Percentiles rank a stretch among this genome's conserved stretches.
These are phyloP conservation scores for Bombus soroeensis DNA, from an alignment of 1,140 invertebrate species.

Conservation along the genomic window DNA sequence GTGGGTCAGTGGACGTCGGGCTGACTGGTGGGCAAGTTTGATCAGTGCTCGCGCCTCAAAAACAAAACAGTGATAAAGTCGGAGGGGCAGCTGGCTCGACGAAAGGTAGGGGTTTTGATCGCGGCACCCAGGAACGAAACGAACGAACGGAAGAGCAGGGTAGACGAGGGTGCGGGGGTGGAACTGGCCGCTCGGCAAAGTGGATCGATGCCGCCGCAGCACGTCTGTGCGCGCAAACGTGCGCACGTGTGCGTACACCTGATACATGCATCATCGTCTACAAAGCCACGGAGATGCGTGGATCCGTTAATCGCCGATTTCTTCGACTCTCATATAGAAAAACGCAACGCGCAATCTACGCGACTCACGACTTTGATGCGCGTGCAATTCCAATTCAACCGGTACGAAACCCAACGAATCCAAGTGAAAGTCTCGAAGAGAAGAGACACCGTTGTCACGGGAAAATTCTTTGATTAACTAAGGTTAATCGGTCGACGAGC, in stretches of 20 bases:
- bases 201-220: slow-evolving; percentile 76
- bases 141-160: slow-evolving; percentile 35
- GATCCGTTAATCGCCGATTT: neutral
- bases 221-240: slow-evolving; percentile 64
- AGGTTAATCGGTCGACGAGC: neutral
- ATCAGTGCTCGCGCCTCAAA: slow-evolving; percentile 10
- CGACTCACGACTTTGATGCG: too few species aligned
- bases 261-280: neutral
- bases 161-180: slow-evolving; percentile 42
- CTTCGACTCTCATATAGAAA: neutral
- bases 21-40: slow-evolving; percentile 45
- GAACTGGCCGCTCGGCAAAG: slow-evolving; percentile 70
- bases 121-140: slow-evolving; percentile 45
- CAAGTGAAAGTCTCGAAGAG: too few species aligned
- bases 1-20: neutral
- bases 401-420: too few species aligned
- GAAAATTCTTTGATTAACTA: neutral
- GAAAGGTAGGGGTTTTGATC: slow-evolving; percentile 30
- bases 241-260: slow-evolving; percentile 55
- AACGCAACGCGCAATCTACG: neutral
- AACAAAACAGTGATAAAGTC: slow-evolving; percentile 21
- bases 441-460: neutral
- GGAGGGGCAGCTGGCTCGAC: neutral
- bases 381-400: too few species aligned
- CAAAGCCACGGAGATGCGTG: neutral